Evolutionary conservation across 2,888 invertebrate species (phyloP).

Genomic region (Icerya purchasi): DNA sequence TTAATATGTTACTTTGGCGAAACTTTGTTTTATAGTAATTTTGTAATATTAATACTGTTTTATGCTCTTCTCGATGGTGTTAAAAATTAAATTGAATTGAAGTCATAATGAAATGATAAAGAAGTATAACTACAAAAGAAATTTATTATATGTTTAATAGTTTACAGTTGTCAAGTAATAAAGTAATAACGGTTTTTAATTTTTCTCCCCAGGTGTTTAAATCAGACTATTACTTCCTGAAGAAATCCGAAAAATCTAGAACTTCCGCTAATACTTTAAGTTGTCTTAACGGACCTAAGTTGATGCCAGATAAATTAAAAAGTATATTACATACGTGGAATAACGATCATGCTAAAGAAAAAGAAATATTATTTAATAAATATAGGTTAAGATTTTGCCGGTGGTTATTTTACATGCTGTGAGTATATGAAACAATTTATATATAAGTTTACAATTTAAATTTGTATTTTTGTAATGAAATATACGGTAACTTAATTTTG

Average conservation of each 20-base stretch:
- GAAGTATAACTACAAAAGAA: too few species aligned
- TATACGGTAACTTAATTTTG: too few species aligned
- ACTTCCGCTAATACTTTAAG: slow-evolving; percentile 64
- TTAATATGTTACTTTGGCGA: too few species aligned
- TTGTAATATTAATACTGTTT: too few species aligned
- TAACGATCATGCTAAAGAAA: slow-evolving; percentile 7
- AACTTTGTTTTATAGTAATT: too few species aligned
- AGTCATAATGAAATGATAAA: too few species aligned
- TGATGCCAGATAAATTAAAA: slow-evolving; percentile 22
- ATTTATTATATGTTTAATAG: too few species aligned
- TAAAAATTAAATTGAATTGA: too few species aligned
- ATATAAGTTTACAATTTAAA: too few species aligned
- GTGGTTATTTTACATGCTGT: background rate
- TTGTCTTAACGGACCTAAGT: slow-evolving; percentile 44
- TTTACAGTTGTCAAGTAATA: too few species aligned
- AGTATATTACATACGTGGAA: background rate
- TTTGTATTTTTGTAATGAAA: too few species aligned
- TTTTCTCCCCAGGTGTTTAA: background rate
- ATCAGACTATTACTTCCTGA: slow-evolving; percentile 25
- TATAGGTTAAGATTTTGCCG: background rate
- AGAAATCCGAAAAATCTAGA: slow-evolving; percentile 25
- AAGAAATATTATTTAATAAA: slow-evolving; percentile 1
- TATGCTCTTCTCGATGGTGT: too few species aligned
- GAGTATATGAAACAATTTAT: slow-evolving; percentile 5
- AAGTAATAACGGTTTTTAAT: background rate